Evolutionary conservation across 2,113 vertebrate species (phyloP).

Genomic region (Uropsilus gracilis): DNA sequence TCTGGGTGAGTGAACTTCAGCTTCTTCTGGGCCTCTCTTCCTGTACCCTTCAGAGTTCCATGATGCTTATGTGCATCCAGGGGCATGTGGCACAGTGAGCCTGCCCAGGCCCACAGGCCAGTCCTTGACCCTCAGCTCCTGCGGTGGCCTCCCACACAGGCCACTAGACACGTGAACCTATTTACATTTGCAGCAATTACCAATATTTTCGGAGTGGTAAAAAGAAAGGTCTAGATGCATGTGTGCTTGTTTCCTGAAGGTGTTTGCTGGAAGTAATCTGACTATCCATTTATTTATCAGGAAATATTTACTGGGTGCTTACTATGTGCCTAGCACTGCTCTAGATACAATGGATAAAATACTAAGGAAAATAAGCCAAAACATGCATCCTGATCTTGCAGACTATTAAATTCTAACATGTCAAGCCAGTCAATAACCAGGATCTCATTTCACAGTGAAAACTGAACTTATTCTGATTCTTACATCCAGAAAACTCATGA

Average conservation of each 20-base stretch:
- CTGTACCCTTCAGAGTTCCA: neutral
- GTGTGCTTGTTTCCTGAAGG: neutral
- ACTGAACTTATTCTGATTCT: slow-evolving; percentile 49
- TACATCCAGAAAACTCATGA: neutral
- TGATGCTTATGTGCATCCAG: neutral
- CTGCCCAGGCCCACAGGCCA: neutral
- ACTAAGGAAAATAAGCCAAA: neutral
- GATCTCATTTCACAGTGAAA: slow-evolving; percentile 42
- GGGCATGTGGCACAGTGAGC: too few species aligned
- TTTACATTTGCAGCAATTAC: neutral
- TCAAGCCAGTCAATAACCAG: neutral
- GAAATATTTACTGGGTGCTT: neutral
- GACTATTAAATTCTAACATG: neutral
- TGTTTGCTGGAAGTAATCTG: neutral
- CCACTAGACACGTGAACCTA: neutral
- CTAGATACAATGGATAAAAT: neutral
- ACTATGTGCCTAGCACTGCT: neutral
- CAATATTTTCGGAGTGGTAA: neutral
- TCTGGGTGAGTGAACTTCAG: neutral
- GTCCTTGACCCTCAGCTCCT: neutral
- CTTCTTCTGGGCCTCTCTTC: neutral
- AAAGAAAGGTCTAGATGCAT: neutral
- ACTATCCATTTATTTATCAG: neutral
- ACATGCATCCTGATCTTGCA: neutral
- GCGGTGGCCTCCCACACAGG: neutral